Conservation (phyloP, 2,797 vertebrate species). For the Amazonetta brasiliensis region DNA sequence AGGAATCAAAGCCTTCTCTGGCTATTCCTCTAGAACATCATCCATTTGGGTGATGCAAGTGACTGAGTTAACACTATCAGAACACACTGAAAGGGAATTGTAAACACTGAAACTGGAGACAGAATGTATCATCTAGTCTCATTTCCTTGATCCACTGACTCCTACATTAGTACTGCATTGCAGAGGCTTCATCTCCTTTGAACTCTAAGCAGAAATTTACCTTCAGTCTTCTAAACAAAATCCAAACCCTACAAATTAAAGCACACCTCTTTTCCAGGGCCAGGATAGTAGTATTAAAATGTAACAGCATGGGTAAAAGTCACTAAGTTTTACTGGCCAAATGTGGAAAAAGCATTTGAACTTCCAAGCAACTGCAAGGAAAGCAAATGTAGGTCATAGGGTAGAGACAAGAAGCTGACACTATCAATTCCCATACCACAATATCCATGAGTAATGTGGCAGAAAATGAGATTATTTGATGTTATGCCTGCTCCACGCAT, state of each 20-base stretch:
- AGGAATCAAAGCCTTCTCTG: conserved; percentile 26
- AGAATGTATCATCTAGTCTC: background rate
- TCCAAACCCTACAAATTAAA: background rate
- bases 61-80: background rate
- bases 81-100: background rate
- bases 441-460: conserved; percentile 6
- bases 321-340: background rate
- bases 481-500: background rate
- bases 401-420: conserved; percentile 6
- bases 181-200: conserved; percentile 20
- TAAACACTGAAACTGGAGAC: conserved; percentile 7
- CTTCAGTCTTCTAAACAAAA: background rate
- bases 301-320: background rate
- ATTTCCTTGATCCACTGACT: background rate
- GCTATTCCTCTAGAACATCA: background rate
- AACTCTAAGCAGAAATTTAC: background rate
- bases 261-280: background rate
- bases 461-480: conserved; percentile 43
- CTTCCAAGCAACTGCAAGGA: conserved; percentile 29
- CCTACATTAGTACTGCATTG: conserved; percentile 24
- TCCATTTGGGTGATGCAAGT: background rate
- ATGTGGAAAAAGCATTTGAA: conserved; percentile 10
- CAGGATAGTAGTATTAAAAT: background rate
- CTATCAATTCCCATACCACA: conserved; percentile 6
- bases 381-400: background rate